phyloP scores from a whole-genome alignment of 1,140 invertebrate species.

The Drosophila arizonae region DNA sequence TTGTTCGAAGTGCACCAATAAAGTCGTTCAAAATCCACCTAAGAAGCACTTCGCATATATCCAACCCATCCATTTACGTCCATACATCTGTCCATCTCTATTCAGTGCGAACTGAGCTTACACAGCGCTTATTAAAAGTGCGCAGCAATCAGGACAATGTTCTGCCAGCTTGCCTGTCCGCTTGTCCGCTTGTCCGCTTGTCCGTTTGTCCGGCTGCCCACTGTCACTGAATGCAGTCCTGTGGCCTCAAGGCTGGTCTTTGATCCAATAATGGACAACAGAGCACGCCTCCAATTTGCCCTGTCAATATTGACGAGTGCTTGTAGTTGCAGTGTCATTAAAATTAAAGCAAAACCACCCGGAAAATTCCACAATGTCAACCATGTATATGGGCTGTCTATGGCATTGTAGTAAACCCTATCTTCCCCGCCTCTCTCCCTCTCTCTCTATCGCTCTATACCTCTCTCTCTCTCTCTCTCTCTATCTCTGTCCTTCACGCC shows the following conservation, averaged over 20 bases:
- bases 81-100: slow-evolving; percentile 4
- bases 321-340: slow-evolving; percentile 53
- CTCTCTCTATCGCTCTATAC: too few species aligned
- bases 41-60: slow-evolving; percentile 8
- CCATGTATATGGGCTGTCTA: slow-evolving; percentile 16
- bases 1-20: slow-evolving; percentile 8
- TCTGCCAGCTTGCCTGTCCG: background rate
- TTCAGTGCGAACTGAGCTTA: slow-evolving; percentile 26
- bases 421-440: background rate
- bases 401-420: slow-evolving; percentile 6
- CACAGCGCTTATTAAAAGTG: slow-evolving; percentile 35
- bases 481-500: too few species aligned
- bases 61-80: background rate
- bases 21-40: slow-evolving; percentile 6
- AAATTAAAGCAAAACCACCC: slow-evolving; percentile 57
- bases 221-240: slow-evolving; percentile 19
- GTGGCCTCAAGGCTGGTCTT: slow-evolving; percentile 22
- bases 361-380: slow-evolving; percentile 40
- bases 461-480: too few species aligned
- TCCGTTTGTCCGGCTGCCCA: background rate
- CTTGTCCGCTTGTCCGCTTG: background rate
- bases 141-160: slow-evolving; percentile 6
- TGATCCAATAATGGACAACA: slow-evolving; percentile 22
- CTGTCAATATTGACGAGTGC: slow-evolving; percentile 44
- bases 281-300: slow-evolving; percentile 61